These are phyloP conservation scores for Cataglyphis rosenhaueri DNA, from an alignment of 2,888 invertebrate genomes.

Conservation along the genomic window DNA sequence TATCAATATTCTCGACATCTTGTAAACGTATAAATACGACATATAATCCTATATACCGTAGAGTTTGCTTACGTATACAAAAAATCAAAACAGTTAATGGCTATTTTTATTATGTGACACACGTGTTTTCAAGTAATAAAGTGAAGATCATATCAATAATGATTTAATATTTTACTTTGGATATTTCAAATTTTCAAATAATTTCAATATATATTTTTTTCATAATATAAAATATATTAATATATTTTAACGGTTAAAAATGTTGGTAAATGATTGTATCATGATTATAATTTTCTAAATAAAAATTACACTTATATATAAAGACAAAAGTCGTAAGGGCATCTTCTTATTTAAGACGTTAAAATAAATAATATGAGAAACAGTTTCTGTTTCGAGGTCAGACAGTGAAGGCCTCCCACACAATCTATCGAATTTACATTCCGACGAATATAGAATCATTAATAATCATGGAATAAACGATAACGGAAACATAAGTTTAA, in stretches of 20 bases:
- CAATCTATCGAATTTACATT: slow-evolving; percentile 25
- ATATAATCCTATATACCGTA: neutral
- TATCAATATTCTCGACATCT: slow-evolving; percentile 3
- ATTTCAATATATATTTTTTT: neutral
- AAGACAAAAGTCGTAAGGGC: slow-evolving; percentile 4
- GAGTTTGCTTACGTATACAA: neutral
- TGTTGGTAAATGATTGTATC: neutral
- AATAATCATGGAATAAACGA: slow-evolving; percentile 30
- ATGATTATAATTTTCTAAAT: slow-evolving; percentile 20
- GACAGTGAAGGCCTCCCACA: slow-evolving; percentile 25
- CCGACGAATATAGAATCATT: slow-evolving; percentile 31
- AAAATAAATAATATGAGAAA: slow-evolving; percentile 1
- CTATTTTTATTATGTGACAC: neutral
- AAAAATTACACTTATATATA: slow-evolving; percentile 34
- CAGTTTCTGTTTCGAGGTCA: slow-evolving; percentile 22
- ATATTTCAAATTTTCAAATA: neutral
- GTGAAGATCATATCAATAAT: neutral
- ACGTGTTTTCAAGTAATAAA: neutral
- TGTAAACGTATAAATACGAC: neutral
- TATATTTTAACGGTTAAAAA: neutral
- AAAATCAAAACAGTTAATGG: neutral
- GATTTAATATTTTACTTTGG: neutral
- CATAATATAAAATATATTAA: neutral
- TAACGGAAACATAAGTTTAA: slow-evolving; percentile 12
- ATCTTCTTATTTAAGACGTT: neutral